These are phyloP conservation scores for Tokudaia tokunoshimensis DNA, from an alignment of 2,797 vertebrate species.

Conservation along the genomic window DNA sequence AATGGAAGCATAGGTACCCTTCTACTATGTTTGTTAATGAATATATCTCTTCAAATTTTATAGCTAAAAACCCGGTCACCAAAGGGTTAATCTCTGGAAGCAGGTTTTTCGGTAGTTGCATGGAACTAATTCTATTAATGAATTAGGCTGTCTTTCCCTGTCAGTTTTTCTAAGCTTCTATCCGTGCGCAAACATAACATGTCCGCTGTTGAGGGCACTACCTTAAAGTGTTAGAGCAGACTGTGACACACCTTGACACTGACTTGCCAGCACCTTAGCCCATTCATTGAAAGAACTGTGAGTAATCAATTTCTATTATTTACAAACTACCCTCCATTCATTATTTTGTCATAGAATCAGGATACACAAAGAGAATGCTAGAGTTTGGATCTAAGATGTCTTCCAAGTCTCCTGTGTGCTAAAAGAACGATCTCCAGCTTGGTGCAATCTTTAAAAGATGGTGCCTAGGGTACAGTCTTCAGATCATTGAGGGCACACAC, in stretches of 20 bases:
- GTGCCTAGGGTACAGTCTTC: not conserved
- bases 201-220: not conserved
- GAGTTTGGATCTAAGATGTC: not conserved
- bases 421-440: not conserved
- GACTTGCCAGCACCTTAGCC: not conserved
- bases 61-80: not conserved
- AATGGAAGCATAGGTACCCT: not conserved
- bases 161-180: not conserved
- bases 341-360: not conserved
- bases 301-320: not conserved
- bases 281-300: not conserved
- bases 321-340: not conserved
- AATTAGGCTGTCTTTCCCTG: not conserved
- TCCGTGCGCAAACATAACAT: too few species aligned
- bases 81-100: not conserved
- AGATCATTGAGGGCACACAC: fast-evolving
- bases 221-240: not conserved
- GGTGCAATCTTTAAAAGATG: not conserved
- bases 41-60: not conserved
- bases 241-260: not conserved
- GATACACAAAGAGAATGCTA: not conserved
- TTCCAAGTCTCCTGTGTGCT: too few species aligned
- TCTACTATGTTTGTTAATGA: not conserved
- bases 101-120: not conserved
- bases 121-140: not conserved